A percentile compares a stretch with the other conserved stretches of the same genome.
These are phyloP conservation scores for Margarornis squamiger DNA, from an alignment of 2,797 vertebrate species.

Conservation along the genomic window DNA sequence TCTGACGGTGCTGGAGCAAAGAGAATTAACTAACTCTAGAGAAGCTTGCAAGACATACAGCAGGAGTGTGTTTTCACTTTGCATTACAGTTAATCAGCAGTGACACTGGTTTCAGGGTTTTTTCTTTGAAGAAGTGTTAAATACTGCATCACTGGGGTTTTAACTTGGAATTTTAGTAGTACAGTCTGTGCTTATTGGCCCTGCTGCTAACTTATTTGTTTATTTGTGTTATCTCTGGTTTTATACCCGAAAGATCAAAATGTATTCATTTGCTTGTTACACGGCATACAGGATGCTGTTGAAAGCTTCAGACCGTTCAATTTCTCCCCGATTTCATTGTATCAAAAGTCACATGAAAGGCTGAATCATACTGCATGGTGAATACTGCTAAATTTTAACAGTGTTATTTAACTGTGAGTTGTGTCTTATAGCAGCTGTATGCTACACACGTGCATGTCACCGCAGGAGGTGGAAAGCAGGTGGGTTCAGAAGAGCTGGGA, in stretches of 20 bases:
- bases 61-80: neutral
- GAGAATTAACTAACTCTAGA: neutral
- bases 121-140: neutral
- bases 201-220: neutral
- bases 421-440: rapidly evolving
- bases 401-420: neutral
- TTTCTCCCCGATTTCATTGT: neutral
- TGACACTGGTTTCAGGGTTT: neutral
- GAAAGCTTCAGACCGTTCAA: neutral
- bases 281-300: rapidly evolving
- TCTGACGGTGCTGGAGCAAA: neutral
- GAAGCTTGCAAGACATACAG: neutral
- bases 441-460: rapidly evolving
- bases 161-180: neutral
- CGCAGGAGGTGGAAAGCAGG: neutral
- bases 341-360: neutral
- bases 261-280: rapidly evolving
- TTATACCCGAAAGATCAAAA: neutral
- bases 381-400: rapidly evolving
- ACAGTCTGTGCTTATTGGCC: neutral
- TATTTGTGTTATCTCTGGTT: neutral
- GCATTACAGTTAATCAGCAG: neutral
- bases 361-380: rapidly evolving
- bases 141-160: neutral
- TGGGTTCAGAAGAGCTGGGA: rapidly evolving